phyloP scores from a whole-genome alignment of 2,797 vertebrate species.

The Gadopsis marmoratus region DNA sequence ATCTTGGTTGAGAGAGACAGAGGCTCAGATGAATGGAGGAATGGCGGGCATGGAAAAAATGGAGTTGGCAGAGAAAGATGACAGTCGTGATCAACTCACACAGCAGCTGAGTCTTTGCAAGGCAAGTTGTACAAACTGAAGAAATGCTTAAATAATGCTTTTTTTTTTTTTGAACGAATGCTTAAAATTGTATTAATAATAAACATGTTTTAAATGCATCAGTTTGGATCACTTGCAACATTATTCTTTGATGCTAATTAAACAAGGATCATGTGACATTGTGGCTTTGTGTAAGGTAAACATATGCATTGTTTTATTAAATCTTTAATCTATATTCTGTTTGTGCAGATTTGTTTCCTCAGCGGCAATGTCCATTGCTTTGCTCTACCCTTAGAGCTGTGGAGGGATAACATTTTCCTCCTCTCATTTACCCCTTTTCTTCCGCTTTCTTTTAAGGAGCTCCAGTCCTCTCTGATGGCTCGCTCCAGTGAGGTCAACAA shows the following conservation, averaged over 20 bases:
- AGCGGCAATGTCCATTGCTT: not conserved
- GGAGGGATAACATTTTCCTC: not conserved
- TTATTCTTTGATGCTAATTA: not conserved
- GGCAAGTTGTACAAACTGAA: conserved; percentile 74
- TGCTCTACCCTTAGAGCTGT: not conserved
- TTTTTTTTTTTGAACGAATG: not conserved
- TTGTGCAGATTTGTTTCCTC: not conserved
- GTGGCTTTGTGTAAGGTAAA: not conserved
- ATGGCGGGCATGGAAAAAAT: conserved; percentile 62
- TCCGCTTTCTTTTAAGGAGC: conserved; percentile 81
- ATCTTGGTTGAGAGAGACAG: conserved; percentile 77
- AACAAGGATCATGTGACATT: not conserved
- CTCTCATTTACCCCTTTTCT: not conserved
- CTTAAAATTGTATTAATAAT: not conserved
- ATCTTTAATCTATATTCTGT: not conserved
- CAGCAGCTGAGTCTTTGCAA: conserved; percentile 83
- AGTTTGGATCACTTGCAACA: not conserved
- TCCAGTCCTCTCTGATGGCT: conserved; percentile 83
- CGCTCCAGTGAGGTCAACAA: conserved; percentile 86
- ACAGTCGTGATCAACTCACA: conserved; percentile 64
- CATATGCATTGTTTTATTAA: not conserved
- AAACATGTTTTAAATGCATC: not conserved
- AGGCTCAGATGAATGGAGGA: conserved; percentile 72
- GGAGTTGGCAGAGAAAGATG: conserved; percentile 46
- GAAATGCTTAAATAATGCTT: fast-evolving